Evolutionary conservation across 2,797 vertebrate genomes (phyloP), one percentile per base, ranked within the genome.

Genomic region (Amblyopsis hoosieri): DNA sequence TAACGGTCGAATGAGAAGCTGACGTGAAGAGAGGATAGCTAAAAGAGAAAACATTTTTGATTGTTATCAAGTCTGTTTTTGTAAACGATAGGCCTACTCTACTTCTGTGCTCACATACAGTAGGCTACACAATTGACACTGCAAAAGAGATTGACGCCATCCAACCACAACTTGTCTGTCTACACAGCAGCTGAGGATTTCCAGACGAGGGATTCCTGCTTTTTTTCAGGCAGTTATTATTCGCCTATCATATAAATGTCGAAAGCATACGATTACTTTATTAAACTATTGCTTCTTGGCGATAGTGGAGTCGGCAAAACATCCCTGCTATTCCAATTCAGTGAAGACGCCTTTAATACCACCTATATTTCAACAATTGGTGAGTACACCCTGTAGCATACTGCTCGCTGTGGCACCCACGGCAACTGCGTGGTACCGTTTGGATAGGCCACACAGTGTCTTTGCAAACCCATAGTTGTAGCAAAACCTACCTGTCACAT

Each of bases 321-420:
- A 84, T 99, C 96, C 86, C 91, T 96, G 75, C 94, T 99, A 54
- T 98, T 98, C 92, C 93, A 96, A 76, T 99, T 99, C 92, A 96
- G 94, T 86, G 97, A 98, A 89, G 96, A 98, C 89, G 95, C 96
- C 75, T 99, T 98, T 88, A 98, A 97, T 70, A 96, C 96, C 92
- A 97, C 97, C 88, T 97, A 97, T 92, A 98, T 98, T 82, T 98
- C 97, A 81, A 98, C 97, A 76, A 98, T 99, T 92, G 97, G 97
- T 98, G 90, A 95, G 96, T 84, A 67, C 69, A 74, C 64, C 19
- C 64, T 60, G 29, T 31, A 51, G 78, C 45, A 46, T 13, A 17
- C 10, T 46, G 8, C 12, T 4, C 2, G 3, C 12, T 46, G 12
- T 46, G 12, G 45, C 8, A 46, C 45, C 8, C 45, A 46, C 45